Base-by-base conservation (phyloP, 2,113 vertebrate species). In the Tachysurus fulvidraco region DNA sequence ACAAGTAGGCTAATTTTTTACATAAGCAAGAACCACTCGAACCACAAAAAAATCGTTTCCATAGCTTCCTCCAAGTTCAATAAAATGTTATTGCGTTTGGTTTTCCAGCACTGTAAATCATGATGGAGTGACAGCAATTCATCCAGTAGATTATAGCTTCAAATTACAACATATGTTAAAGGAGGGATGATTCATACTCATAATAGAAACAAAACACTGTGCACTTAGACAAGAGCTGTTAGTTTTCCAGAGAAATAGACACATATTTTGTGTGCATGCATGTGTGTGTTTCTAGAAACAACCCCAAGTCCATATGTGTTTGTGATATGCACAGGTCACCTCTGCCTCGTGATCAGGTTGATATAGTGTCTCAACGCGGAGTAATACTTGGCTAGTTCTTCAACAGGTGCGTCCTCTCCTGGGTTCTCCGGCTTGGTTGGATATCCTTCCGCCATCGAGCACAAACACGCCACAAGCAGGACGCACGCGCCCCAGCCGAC, bases 301-400 rank as follows among this genome's bases (percentile, higher is more conserved):
- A 5, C 36, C 41, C 4, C 25, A 41, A 9, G 7, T 16, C 7
- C 28, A 36, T 14, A 14, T 71, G 30, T 80, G 3, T 36, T 41
- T 67, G 13, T 23, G 21, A 21, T 59, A 36, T 77, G 28, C 23
- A n/a, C 65, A 69, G 2, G 44, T 89, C 94, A 99, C 98, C 98
- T 98, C 95, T 99, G 98, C 94, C 98, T 94, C 89, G 98, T 99
- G 94, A 99, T 99, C 89, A 99, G 98, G 92, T 99, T 99, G 94
- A 99, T 98, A 94, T 99, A 99, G 93, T 99, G 98, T 93, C 98
- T 96, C 94, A 99, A 93, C 73, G 97, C 98, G 16, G 97, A 97
- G 94, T 99, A 99, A 93, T 99, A 99, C 95, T 97, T 98, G 95
- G 97, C 98, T 95, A 99, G 94, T 60, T 99, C 97, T 90, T 98